These are phyloP conservation scores for Enteromius anoplus DNA, from an alignment of 2,797 vertebrate species.

Conservation along the genomic window DNA sequence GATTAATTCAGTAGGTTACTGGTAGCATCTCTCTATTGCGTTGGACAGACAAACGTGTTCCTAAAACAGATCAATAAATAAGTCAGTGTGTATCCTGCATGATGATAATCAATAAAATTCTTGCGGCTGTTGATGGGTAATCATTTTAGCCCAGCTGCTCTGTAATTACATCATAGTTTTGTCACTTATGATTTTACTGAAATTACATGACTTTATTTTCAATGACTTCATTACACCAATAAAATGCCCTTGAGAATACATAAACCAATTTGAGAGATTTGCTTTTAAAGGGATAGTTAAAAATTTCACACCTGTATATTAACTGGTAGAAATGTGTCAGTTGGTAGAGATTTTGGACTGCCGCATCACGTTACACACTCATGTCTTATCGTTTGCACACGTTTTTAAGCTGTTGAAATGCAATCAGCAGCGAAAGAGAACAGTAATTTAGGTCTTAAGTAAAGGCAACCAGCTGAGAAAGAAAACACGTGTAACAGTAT, in stretches of 20 bases:
- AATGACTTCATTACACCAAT: neutral
- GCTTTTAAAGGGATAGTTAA: neutral
- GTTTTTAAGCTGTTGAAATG: neutral
- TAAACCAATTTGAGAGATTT: neutral
- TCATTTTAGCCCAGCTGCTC: neutral
- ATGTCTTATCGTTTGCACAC: neutral
- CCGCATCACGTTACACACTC: neutral
- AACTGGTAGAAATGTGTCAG: neutral
- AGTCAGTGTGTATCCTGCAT: neutral
- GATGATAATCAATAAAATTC: conserved; percentile 23
- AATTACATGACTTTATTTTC: neutral
- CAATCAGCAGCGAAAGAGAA: neutral
- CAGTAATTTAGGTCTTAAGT: neutral
- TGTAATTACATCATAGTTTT: conserved; percentile 1
- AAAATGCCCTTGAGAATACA: neutral
- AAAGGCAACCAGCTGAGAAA: neutral
- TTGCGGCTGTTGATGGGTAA: neutral
- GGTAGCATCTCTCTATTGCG: neutral
- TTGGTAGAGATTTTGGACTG: too few species aligned
- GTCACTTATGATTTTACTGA: neutral
- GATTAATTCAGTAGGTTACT: conserved; percentile 17
- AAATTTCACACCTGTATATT: neutral
- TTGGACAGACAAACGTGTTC: conserved; percentile 5
- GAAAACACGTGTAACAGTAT: neutral
- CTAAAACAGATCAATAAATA: conserved; percentile 35